Evolutionary conservation across 2,797 vertebrate species (phyloP).

Genomic region (Cephalopachus bancanus): DNA sequence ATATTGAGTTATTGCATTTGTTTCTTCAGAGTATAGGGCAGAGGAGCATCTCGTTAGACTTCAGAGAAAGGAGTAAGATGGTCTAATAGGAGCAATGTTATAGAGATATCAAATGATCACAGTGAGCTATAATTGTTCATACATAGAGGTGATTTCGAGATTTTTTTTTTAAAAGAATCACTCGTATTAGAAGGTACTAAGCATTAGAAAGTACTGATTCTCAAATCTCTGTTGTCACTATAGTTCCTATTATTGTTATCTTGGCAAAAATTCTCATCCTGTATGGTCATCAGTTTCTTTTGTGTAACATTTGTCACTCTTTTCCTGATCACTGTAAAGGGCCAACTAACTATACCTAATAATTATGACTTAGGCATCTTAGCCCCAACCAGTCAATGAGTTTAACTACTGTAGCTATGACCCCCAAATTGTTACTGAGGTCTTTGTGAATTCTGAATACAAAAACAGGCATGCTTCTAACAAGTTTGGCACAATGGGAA

Average conservation of each 20-base stretch:
- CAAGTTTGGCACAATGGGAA: neutral
- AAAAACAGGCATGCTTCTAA: conserved; percentile 35
- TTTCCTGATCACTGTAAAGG: neutral
- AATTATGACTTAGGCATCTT: conserved; percentile 17
- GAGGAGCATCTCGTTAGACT: neutral
- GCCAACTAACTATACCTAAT: neutral
- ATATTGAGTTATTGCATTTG: neutral
- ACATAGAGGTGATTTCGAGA: neutral
- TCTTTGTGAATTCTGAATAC: conserved; percentile 40
- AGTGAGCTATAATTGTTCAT: neutral
- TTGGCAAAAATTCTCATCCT: neutral
- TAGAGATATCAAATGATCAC: conserved; percentile 9
- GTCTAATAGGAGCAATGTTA: neutral
- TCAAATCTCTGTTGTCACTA: neutral
- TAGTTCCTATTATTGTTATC: conserved; percentile 12
- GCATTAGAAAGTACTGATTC: conserved; percentile 23
- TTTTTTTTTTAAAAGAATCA: neutral
- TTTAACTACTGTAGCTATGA: conserved; percentile 7
- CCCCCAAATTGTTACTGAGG: neutral
- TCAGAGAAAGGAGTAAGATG: neutral
- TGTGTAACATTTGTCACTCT: neutral
- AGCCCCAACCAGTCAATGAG: neutral
- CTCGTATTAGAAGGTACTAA: neutral
- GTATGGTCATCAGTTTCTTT: neutral
- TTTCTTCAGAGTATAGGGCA: neutral